Conservation (phyloP, 2,113 vertebrate species). For the Silurus meridionalis region DNA sequence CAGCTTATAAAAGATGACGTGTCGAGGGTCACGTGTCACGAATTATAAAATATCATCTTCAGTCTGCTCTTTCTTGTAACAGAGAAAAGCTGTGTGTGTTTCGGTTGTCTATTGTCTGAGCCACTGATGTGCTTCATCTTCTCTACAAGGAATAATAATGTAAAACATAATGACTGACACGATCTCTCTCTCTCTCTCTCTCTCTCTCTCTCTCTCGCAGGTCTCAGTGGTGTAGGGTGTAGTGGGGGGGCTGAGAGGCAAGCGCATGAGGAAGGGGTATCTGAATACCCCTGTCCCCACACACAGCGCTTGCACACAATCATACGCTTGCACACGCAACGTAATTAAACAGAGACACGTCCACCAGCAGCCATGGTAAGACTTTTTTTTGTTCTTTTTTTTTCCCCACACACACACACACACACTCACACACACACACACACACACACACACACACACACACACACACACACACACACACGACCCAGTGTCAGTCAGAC, state of each 20-base stretch:
- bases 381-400: background rate
- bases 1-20: background rate
- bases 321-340: conserved; percentile 34
- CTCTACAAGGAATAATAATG: background rate
- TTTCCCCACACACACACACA: background rate
- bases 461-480: too few species aligned
- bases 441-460: too few species aligned
- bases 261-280: conserved; percentile 90
- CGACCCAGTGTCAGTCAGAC: background rate
- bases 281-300: conserved; percentile 63
- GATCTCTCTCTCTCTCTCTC: conserved; percentile 12
- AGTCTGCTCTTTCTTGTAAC: background rate
- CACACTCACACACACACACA: background rate
- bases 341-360: conserved; percentile 72
- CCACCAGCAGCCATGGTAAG: conserved; percentile 75
- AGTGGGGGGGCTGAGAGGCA: conserved; percentile 76
- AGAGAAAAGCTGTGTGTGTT: background rate
- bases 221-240: conserved; percentile 58
- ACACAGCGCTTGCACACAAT: conserved; percentile 51
- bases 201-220: conserved; percentile 64
- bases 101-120: background rate
- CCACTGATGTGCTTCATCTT: background rate
- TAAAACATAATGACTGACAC: conserved; percentile 55
- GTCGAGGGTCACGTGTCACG: background rate
- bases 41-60: background rate